These are phyloP conservation scores for Byasa hedistus DNA, from an alignment of 2,888 invertebrate species.

Conservation along the genomic window DNA sequence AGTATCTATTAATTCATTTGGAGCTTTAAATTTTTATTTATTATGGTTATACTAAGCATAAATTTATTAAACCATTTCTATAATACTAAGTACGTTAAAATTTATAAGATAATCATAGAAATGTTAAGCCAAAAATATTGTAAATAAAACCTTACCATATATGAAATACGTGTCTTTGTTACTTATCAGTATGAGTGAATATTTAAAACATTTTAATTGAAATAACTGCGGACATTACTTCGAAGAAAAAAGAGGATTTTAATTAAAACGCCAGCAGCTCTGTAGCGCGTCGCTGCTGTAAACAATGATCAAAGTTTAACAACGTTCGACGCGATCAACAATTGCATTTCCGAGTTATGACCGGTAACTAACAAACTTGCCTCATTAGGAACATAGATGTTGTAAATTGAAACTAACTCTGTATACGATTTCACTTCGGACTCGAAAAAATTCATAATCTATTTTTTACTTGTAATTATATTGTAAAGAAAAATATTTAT, in stretches of 20 bases:
- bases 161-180: background rate
- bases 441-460: background rate
- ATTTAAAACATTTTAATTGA: background rate
- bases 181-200: background rate
- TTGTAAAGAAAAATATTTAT: no score
- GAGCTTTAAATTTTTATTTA: no score
- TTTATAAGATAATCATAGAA: background rate
- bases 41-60: no score
- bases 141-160: background rate
- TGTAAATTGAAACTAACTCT: conserved; percentile 1
- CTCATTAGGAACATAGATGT: conserved; percentile 10
- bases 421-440: background rate
- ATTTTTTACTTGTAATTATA: background rate
- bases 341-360: conserved; percentile 2
- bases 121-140: background rate
- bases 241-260: background rate
- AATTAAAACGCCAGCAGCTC: conserved; percentile 2
- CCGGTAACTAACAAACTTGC: conserved; percentile 10
- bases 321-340: conserved; percentile 5
- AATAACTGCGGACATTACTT: background rate
- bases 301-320: conserved; percentile 16
- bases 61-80: no score
- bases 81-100: no score
- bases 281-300: conserved; percentile 3
- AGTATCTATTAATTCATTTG: no score